A percentile compares a stretch with the other conserved stretches of the same genome.
Conservation (phyloP, 2,797 vertebrate species). For the Decapterus maruadsi region DNA sequence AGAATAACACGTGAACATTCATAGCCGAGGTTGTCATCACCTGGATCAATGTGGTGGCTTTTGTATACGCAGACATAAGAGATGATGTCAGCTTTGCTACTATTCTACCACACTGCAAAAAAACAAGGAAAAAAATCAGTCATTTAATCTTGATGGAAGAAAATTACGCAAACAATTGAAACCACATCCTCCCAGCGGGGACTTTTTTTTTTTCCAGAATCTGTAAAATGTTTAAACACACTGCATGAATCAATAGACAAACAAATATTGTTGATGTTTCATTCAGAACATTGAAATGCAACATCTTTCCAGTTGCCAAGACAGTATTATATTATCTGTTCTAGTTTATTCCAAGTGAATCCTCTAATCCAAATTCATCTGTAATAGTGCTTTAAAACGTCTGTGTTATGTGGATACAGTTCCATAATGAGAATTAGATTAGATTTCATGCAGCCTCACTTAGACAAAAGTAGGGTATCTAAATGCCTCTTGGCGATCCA, state of each 20-base stretch:
- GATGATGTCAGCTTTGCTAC: slow-evolving; percentile 65
- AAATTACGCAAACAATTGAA: slow-evolving; percentile 23
- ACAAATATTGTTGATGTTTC: slow-evolving; percentile 5
- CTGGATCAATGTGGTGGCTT: slow-evolving; percentile 58
- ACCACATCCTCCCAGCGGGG: background rate
- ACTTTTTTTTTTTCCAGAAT: background rate
- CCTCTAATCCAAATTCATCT: slow-evolving; percentile 6
- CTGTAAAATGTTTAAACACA: background rate
- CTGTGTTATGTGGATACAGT: slow-evolving; percentile 31
- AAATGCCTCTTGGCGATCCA: slow-evolving; percentile 75
- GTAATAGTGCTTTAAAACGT: slow-evolving; percentile 9
- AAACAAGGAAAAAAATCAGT: slow-evolving; percentile 11
- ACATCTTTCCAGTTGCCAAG: slow-evolving; percentile 1
- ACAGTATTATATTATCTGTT: slow-evolving; percentile 12
- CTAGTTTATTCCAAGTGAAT: slow-evolving; percentile 27
- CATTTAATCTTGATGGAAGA: slow-evolving; percentile 30
- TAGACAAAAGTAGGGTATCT: slow-evolving; percentile 69
- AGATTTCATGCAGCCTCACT: slow-evolving; percentile 48
- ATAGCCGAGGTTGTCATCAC: slow-evolving; percentile 64
- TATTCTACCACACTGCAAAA: slow-evolving; percentile 34
- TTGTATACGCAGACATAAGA: slow-evolving; percentile 59
- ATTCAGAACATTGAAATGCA: background rate
- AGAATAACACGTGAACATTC: slow-evolving; percentile 71
- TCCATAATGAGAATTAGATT: slow-evolving; percentile 44
- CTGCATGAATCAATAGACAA: background rate